Conservation (phyloP, 37 sponge, comb jelly and placozoan species). For the Spongilla lacustris region DNA sequence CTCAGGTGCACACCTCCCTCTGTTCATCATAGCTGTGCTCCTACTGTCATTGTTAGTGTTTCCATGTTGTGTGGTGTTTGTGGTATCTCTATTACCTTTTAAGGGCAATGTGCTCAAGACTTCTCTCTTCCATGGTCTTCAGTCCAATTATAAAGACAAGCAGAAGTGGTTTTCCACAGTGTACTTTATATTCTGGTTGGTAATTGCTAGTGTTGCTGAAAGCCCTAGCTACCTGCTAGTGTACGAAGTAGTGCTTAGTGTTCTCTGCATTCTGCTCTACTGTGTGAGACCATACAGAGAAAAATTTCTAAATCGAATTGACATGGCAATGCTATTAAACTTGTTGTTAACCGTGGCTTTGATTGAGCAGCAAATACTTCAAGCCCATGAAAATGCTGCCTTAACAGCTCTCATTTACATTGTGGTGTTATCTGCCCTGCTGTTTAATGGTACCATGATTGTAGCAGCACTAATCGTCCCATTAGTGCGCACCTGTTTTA, state of each 20-base stretch:
- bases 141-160: not conserved
- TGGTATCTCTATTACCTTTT: not conserved
- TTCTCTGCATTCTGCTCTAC: not conserved
- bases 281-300: not conserved
- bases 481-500: too few species aligned
- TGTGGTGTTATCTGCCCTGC: too few species aligned
- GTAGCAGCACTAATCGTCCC: too few species aligned
- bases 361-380: too few species aligned
- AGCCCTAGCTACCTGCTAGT: not conserved
- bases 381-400: too few species aligned
- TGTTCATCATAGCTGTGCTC: constrained; percentile 2
- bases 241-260: not conserved
- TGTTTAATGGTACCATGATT: too few species aligned
- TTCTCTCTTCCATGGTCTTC: not conserved
- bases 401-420: too few species aligned
- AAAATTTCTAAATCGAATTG: not conserved
- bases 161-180: not conserved
- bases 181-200: not conserved
- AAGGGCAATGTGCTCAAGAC: not conserved
- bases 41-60: not conserved
- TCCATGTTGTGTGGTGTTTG: not conserved
- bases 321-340: not conserved
- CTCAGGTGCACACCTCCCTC: not conserved
- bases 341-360: not conserved
- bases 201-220: not conserved